Base-by-base conservation (phyloP, 2,113 vertebrate species). In the Aspidoscelis tigris region DNA sequence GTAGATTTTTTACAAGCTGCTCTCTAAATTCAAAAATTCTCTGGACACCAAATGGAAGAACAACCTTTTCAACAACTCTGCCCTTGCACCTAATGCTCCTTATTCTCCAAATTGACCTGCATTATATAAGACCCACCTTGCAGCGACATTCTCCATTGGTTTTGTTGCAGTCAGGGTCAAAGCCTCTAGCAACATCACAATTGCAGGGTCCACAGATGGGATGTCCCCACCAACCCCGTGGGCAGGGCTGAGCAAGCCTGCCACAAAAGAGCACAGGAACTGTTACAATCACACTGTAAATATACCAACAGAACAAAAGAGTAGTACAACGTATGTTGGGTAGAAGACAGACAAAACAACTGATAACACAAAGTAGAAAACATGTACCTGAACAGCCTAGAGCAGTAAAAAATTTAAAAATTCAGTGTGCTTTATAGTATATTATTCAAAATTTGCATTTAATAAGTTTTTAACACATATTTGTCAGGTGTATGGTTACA, bases 211-310 rank as follows among this genome's bases (percentile, higher is more conserved):
- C 98, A 0, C 98, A 99, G 0, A 97, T 98, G 86, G 98, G 98
- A 85, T 99, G 97, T 9, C 98, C 98, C 98, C 98, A 99, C 98
- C 98, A 98, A 7, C 98, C 98, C 41, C 97, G 95, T 0, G 98
- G 98, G 84, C 98, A 99, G 0, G 98, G 98, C 83, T 97, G 92
- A 41, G 97, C 97, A 11, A 96, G 96, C 95, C 98, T 99, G 91
- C 20, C 14, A 81, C 61, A 74, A 88, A 78, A 85, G 18, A n/a
- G 7, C 26, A 84, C 66, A 18, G 66, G 53, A 24, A 14, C 58
- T 70, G 12, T 12, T 50, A 22, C 1, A 47, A 2, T 3, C 12
- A 64, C 26, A n/a, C 1, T 2, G 85, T 79, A 86, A 33, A 8
- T n/a, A 47, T 7, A 47, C 8, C 39, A 74, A 18, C 39, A 74